Evolutionary conservation across 2,113 vertebrate species (phyloP).

Genomic region (Serilophus lunatus): DNA sequence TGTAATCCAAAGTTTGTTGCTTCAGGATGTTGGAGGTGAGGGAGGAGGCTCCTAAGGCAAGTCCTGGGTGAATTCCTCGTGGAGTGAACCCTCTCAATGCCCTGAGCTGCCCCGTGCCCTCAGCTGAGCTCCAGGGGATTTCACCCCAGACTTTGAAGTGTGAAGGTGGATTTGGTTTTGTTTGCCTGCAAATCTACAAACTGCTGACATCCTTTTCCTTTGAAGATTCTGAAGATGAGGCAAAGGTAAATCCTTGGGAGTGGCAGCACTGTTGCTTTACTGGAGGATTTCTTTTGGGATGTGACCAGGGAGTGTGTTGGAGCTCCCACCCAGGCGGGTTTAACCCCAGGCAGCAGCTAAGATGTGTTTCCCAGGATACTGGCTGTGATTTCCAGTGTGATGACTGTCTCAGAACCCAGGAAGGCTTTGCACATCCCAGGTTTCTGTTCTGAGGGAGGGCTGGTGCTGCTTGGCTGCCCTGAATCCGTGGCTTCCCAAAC

Average conservation of each 20-base stretch:
- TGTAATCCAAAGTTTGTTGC: neutral
- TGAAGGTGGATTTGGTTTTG: neutral
- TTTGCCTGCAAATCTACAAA: neutral
- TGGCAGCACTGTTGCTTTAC: neutral
- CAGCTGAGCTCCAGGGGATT: neutral
- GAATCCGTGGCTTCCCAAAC: neutral
- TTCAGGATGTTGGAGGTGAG: neutral
- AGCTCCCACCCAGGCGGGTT: neutral
- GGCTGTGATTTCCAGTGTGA: neutral
- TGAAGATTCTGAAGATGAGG: neutral
- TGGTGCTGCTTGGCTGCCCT: neutral
- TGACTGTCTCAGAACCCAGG: neutral
- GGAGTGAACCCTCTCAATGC: neutral
- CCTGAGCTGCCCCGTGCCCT: neutral
- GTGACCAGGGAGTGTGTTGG: rapidly evolving
- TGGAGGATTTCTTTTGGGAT: neutral
- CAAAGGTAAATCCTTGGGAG: neutral
- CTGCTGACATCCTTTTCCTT: neutral
- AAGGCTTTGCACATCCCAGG: neutral
- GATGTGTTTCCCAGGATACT: neutral
- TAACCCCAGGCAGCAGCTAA: neutral
- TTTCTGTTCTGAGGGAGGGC: neutral
- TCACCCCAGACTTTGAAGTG: neutral
- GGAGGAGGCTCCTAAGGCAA: neutral
- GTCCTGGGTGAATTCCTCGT: no score